Evolutionary conservation across 2,797 vertebrate genomes (phyloP).

Genomic region (Aldrovandia affinis): DNA sequence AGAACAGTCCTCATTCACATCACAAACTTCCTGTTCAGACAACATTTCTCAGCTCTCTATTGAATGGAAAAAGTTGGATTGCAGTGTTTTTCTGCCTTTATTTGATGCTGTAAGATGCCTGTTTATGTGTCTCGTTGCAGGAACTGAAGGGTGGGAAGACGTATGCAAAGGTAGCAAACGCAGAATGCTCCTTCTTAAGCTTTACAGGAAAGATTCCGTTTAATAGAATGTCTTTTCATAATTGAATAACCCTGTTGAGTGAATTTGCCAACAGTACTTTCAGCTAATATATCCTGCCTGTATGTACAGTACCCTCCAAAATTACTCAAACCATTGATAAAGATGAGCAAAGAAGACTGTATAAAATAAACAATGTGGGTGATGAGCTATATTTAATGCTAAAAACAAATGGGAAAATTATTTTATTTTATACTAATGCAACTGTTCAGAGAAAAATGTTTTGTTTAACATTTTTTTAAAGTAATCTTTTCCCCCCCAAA

Average conservation of each 20-base stretch:
- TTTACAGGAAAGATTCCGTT: background rate
- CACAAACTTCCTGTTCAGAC: background rate
- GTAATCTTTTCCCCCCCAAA: too few relatives aligned
- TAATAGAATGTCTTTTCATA: background rate
- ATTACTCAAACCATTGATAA: too few relatives aligned
- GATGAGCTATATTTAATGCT: too few relatives aligned
- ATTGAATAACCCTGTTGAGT: background rate
- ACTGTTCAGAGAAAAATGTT: too few relatives aligned
- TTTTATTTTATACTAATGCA: too few relatives aligned
- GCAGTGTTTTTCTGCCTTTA: conserved; percentile 22
- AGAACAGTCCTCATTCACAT: background rate
- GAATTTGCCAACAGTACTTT: background rate
- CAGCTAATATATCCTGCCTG: too few relatives aligned
- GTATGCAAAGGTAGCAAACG: conserved; percentile 87
- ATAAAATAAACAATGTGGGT: too few relatives aligned
- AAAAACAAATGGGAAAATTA: background rate
- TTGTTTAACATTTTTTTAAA: too few relatives aligned
- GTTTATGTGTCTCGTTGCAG: conserved; percentile 65
- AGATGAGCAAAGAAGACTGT: too few relatives aligned
- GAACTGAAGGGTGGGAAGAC: conserved; percentile 94
- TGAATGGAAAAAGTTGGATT: background rate
- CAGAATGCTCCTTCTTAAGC: background rate
- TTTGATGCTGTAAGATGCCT: conserved; percentile 11
- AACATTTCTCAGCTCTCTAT: background rate
- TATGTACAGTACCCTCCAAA: too few relatives aligned